phyloP scores from a whole-genome alignment of 2,113 vertebrate species.

The Saccopteryx bilineata region DNA sequence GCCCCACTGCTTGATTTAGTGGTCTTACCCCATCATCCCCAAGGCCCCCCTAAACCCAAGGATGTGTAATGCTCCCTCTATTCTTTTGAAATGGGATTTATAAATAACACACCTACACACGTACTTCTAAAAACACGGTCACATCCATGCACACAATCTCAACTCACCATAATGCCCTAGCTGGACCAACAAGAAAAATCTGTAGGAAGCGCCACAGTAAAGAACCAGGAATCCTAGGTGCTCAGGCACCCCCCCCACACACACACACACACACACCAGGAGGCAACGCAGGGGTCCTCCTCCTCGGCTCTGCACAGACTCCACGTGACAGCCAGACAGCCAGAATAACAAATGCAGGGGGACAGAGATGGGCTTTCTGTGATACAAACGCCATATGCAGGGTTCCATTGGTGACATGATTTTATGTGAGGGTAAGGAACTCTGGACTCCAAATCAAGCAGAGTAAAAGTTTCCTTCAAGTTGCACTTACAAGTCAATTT shows the following conservation, averaged over 20 bases:
- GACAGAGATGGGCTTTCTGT: background rate
- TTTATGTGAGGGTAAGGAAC: background rate
- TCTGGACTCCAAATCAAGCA: slow-evolving; percentile 47
- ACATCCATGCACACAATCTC: background rate
- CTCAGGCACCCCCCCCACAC: background rate
- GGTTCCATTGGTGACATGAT: background rate
- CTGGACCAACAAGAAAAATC: background rate
- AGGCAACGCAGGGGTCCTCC: background rate
- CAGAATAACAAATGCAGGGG: background rate
- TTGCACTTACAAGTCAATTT: slow-evolving; percentile 71
- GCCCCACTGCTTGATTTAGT: background rate
- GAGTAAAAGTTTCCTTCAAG: slow-evolving; percentile 45
- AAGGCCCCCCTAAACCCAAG: background rate
- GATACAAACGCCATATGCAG: background rate
- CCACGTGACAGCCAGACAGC: background rate
- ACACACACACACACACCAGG: background rate
- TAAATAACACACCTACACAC: background rate
- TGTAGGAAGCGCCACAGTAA: background rate
- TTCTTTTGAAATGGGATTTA: background rate
- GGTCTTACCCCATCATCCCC: background rate
- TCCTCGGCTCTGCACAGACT: background rate
- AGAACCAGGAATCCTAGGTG: background rate
- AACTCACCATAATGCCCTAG: background rate
- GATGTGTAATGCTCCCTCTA: background rate
- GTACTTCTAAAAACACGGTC: background rate